Evolutionary conservation across 1,140 invertebrate genomes (phyloP).

Genomic region (Drosophila tristis): DNA sequence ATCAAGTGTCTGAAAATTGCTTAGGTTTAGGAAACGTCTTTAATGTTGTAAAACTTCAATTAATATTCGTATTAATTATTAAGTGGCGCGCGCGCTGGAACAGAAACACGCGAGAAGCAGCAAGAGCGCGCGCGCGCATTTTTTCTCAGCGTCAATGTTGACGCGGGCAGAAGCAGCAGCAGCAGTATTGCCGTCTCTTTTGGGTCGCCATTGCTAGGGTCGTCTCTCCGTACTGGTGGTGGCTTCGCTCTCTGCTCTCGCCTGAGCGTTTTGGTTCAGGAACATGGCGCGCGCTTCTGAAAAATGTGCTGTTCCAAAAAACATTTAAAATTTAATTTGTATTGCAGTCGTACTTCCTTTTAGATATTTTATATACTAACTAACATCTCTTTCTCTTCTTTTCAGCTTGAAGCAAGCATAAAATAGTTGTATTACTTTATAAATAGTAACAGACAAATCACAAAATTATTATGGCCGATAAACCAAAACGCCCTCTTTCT

Average conservation of each 20-base stretch:
- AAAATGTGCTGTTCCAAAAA: conserved; percentile 11
- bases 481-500: conserved; percentile 93
- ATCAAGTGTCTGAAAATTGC: conserved; percentile 1
- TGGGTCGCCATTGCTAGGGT: conserved; percentile 28
- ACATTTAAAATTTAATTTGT: conserved; percentile 29
- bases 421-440: conserved; percentile 52
- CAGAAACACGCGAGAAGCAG: conserved; percentile 8
- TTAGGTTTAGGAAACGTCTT: background rate
- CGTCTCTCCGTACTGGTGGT: conserved; percentile 12
- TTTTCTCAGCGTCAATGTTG: conserved; percentile 10
- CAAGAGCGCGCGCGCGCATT: conserved; percentile 54
- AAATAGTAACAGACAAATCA: conserved; percentile 40
- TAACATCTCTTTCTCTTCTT: conserved; percentile 20
- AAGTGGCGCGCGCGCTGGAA: conserved; percentile 66
- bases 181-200: conserved; percentile 57
- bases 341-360: background rate
- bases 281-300: conserved; percentile 26
- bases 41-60: conserved; percentile 16
- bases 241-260: conserved; percentile 18
- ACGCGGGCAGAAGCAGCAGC: conserved; percentile 8
- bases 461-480: conserved; percentile 91
- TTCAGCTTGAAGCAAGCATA: conserved; percentile 57
- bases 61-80: conserved; percentile 52
- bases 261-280: conserved; percentile 19
- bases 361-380: conserved; percentile 1